Evolutionary conservation across 2,888 invertebrate genomes (phyloP), one percentile per base, ranked within the genome.

Genomic region (Ophion ventricosus): DNA sequence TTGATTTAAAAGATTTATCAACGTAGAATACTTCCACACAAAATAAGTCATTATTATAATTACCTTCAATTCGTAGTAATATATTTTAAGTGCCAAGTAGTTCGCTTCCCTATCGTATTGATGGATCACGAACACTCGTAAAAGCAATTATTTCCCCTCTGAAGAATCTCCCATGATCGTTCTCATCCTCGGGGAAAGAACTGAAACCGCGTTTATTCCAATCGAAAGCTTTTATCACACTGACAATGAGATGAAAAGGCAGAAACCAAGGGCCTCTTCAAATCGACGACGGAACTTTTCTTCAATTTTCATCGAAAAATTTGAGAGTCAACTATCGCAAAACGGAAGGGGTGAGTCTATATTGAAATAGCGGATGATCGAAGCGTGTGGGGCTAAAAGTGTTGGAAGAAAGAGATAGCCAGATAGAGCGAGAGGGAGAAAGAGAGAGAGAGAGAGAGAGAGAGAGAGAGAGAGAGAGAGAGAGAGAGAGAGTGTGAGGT

Each of bases 281-380:
- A 67, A 79, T 79, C 76, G 72, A 79, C 61, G 72, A 20, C 20
- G n/a, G n/a, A 23, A n/a, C 23, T 59, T 75, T 69, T 66, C 43
- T 64, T 67, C 59, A 17, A 79, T 81, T 74, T 64, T 78, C 66
- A 59, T 80, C 7, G 59, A 63, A 74, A 84, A 78, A 84, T 82
- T 82, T 78, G 77, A 29, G 78, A 84, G 76, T 84, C 79, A 80
- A 80, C 78, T 66, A 80, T 86, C 82, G 77, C 59, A 35, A 17
- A 64, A 29, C 20, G 49, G 40, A 56, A 40, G 57, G 11, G 25
- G 43, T 4, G 66, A 23, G 20, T 10, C n/a, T 23, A 17, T 49
- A 56, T 2, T 67, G 49, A 49, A 74, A 80, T 25, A 67, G 66
- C 11, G 59, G 57, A 81, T 81, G 56, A 64, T 20, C 5, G 40